phyloP scores from a whole-genome alignment of 2,797 vertebrate species.

The Darevskia nairensis region DNA sequence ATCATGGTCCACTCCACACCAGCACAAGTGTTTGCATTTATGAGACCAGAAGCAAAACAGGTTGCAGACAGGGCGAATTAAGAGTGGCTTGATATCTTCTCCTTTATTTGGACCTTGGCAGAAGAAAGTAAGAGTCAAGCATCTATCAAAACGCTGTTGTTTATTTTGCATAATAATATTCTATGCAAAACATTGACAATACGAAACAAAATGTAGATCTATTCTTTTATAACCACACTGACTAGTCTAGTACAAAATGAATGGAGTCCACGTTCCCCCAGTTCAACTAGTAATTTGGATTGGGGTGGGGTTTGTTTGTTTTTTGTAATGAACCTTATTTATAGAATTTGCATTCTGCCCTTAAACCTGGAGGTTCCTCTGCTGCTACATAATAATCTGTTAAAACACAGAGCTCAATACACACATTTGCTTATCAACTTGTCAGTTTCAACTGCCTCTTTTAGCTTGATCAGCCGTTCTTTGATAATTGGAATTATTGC shows the following conservation, averaged over 20 bases:
- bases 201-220: not conserved
- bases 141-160: not conserved
- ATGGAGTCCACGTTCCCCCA: not conserved
- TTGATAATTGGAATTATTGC: not conserved
- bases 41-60: conserved; percentile 84
- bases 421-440: too few species aligned
- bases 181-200: not conserved
- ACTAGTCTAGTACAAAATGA: not conserved
- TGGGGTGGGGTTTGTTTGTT: not conserved
- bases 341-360: not conserved
- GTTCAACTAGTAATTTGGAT: not conserved
- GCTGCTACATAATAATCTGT: not conserved
- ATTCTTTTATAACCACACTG: not conserved
- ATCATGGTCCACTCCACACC: conserved; percentile 77
- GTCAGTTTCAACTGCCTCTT: too few species aligned
- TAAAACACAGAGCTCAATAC: too few species aligned
- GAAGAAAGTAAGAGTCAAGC: not conserved
- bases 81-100: conserved; percentile 77
- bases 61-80: conserved; percentile 82
- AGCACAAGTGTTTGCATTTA: conserved; percentile 78
- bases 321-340: not conserved
- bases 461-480: not conserved
- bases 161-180: not conserved
- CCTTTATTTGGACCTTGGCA: conserved; percentile 77
- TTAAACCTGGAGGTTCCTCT: too few species aligned